Percentiles rank a stretch among this genome's conserved stretches.
Conservation (phyloP, 2,797 vertebrate genomes). For the Picus viridis region DNA sequence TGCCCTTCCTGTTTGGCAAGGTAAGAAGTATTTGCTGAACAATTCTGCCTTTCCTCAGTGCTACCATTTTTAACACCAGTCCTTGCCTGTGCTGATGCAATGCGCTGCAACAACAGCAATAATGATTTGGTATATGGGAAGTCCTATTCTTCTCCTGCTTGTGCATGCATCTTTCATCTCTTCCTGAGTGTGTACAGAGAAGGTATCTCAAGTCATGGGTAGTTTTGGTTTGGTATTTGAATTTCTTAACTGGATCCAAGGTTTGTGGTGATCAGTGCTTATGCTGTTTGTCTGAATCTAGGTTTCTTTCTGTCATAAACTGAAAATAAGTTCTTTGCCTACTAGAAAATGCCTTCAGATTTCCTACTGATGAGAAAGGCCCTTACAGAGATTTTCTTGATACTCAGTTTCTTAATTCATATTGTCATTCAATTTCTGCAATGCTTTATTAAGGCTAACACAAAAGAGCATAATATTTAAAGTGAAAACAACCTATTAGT, state of each 20-base stretch:
- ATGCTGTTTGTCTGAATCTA: not conserved
- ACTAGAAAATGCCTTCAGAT: not conserved
- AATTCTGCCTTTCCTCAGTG: not conserved
- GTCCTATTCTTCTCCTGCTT: not conserved
- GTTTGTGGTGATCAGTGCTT: not conserved
- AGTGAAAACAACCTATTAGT: not conserved
- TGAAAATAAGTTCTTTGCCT: not conserved
- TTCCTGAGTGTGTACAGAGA: not conserved
- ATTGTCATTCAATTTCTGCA: slow-evolving; percentile 2
- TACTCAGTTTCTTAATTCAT: not conserved
- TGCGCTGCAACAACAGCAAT: not conserved
- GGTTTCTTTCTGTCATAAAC: not conserved
- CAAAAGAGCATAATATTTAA: not conserved
- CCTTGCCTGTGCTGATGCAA: not conserved
- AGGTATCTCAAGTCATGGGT: not conserved
- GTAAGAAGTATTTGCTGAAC: not conserved
- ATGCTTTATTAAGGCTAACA: slow-evolving; percentile 1
- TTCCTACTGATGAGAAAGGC: not conserved
- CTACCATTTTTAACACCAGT: not conserved
- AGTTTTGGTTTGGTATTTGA: not conserved
- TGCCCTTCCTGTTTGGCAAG: not conserved
- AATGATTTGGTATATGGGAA: not conserved
- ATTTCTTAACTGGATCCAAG: not conserved
- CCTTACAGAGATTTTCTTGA: not conserved
- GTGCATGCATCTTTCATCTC: not conserved